Evolutionary conservation across 2,113 vertebrate genomes (phyloP).

Genomic region (Rhynchomys soricoides): DNA sequence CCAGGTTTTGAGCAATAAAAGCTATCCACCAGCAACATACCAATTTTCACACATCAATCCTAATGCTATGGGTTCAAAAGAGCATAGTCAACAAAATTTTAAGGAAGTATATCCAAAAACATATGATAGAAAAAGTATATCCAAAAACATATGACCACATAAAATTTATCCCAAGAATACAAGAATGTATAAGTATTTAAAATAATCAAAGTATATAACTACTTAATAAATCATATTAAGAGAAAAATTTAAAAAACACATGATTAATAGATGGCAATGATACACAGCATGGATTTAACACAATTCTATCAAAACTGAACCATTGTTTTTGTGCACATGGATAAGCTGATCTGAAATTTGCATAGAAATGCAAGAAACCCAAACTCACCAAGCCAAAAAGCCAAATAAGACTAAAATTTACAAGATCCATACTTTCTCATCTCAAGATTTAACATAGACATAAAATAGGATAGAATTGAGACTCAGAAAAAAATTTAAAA

Average conservation of each 20-base stretch:
- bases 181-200: background rate
- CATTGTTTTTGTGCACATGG: background rate
- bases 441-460: background rate
- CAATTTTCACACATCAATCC: slow-evolving; percentile 31
- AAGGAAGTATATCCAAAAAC: background rate
- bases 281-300: background rate
- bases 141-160: background rate
- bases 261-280: background rate
- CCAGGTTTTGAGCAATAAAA: slow-evolving; percentile 22
- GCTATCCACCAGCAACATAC: background rate
- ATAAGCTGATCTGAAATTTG: slow-evolving; percentile 1
- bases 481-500: background rate
- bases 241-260: slow-evolving; percentile 44
- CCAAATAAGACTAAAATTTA: slow-evolving; percentile 3
- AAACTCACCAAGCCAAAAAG: background rate
- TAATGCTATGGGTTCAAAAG: slow-evolving; percentile 28
- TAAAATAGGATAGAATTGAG: background rate
- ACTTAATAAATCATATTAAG: background rate
- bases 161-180: background rate
- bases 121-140: background rate
- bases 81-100: background rate
- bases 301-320: background rate
- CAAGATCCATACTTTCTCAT: background rate
- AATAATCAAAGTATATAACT: background rate
- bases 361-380: background rate